Conservation (phyloP, 2,888 invertebrate species). For the Caenorhabditis sinica region DNA sequence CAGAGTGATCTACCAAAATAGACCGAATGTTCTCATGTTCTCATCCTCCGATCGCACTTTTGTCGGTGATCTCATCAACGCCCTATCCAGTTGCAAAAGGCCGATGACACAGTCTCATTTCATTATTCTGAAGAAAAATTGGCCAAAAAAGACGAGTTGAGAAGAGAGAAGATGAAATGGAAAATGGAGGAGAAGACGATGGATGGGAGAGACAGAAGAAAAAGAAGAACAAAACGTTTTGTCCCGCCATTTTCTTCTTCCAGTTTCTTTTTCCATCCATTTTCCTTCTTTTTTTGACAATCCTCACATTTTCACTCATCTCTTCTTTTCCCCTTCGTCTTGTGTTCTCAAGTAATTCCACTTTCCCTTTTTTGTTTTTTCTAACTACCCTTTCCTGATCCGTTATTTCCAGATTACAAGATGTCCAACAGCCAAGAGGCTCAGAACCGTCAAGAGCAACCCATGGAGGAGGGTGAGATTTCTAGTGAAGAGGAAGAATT, state of each 20-base stretch:
- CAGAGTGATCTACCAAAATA: background rate
- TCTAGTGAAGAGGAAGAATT: slow-evolving; percentile 2
- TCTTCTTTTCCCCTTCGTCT: too few relatives aligned
- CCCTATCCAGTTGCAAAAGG: slow-evolving; percentile 29
- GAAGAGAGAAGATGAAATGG: slow-evolving; percentile 31
- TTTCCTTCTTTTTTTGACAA: slow-evolving; percentile 24
- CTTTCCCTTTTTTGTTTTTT: slow-evolving; percentile 16
- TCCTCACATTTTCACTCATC: slow-evolving; percentile 42
- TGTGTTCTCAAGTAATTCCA: slow-evolving; percentile 42
- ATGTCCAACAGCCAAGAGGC: background rate
- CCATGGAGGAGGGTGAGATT: background rate
- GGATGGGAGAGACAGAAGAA: slow-evolving; percentile 21
- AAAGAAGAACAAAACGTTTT: slow-evolving; percentile 55
- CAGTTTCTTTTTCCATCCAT: slow-evolving; percentile 36
- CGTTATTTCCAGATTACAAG: background rate
- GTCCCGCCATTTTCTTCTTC: slow-evolving; percentile 43
- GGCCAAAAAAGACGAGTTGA: slow-evolving; percentile 37
- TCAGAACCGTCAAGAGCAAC: background rate
- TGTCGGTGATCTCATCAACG: slow-evolving; percentile 30
- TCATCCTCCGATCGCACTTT: slow-evolving; percentile 16
- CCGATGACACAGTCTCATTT: slow-evolving; percentile 21
- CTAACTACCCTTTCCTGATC: background rate
- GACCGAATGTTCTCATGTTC: slow-evolving; percentile 12
- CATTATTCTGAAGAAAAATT: slow-evolving; percentile 51
- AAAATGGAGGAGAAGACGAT: slow-evolving; percentile 33